Evolutionary conservation across 2,888 invertebrate species (phyloP).

Genomic region (Charanyca ferruginea): DNA sequence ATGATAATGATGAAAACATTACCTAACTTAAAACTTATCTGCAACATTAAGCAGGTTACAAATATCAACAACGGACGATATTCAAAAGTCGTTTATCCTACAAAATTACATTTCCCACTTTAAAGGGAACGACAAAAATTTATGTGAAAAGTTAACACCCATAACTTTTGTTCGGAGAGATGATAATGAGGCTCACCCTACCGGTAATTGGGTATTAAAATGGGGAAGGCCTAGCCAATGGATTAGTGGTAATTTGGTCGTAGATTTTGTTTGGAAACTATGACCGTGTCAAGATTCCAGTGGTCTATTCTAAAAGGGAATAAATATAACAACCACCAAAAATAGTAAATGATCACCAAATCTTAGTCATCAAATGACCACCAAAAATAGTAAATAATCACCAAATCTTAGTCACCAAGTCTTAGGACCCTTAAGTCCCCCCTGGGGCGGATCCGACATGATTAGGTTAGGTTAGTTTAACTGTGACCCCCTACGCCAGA

Average conservation of each 20-base stretch:
- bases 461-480: no score
- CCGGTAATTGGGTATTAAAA: constrained; percentile 43
- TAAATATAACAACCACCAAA: no score
- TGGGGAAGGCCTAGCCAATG: constrained; percentile 16
- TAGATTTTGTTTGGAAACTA: not conserved
- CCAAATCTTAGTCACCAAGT: no score
- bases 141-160: constrained; percentile 83
- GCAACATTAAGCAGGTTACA: constrained; percentile 29
- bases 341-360: no score
- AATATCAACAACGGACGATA: constrained; percentile 54
- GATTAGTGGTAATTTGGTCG: constrained; percentile 18
- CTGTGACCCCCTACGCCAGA: no score
- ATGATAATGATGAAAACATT: constrained; percentile 7
- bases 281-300: not conserved
- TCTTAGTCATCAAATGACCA: no score
- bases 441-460: no score
- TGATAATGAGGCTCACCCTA: constrained; percentile 49
- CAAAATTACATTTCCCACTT: constrained; percentile 78
- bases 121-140: constrained; percentile 84
- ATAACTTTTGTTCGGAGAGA: constrained; percentile 67
- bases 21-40: constrained; percentile 28
- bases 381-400: no score
- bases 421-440: no score
- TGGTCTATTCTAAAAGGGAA: not conserved
- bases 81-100: constrained; percentile 60